Evolutionary conservation across 2,888 invertebrate genomes (phyloP).

Genomic region (Eupithecia tripunctaria): DNA sequence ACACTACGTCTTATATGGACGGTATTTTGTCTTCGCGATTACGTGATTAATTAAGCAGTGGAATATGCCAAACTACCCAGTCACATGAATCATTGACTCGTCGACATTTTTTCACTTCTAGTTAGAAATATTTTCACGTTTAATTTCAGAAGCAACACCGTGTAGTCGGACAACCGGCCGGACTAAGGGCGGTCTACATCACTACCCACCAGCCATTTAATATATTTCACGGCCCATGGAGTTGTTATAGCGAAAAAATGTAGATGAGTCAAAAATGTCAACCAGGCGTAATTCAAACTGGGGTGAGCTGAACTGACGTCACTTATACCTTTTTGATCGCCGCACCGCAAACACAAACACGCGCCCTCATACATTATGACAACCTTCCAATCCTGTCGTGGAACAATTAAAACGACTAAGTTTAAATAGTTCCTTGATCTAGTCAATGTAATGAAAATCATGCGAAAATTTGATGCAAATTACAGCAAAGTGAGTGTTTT

Average conservation of each 20-base stretch:
- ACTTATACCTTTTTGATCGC: not conserved
- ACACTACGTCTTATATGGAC: not conserved
- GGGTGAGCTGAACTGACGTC: constrained; percentile 48
- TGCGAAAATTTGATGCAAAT: too few relatives aligned
- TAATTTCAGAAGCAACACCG: not conserved
- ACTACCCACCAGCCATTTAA: constrained; percentile 66
- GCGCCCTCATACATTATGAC: not conserved
- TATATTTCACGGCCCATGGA: constrained; percentile 77
- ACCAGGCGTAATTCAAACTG: constrained; percentile 67
- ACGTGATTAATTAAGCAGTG: not conserved
- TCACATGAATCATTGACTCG: not conserved
- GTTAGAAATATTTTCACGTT: not conserved
- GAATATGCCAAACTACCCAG: not conserved
- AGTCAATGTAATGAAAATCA: too few relatives aligned
- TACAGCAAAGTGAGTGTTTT: constrained; percentile 37
- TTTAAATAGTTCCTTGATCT: too few relatives aligned
- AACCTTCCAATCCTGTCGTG: not conserved
- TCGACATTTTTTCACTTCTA: not conserved
- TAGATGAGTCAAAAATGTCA: constrained; percentile 76
- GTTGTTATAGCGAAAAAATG: constrained; percentile 74
- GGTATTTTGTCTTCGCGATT: too few relatives aligned
- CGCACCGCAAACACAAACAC: not conserved
- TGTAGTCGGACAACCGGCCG: constrained; percentile 13
- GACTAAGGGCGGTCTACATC: constrained; percentile 54
- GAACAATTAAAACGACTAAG: not conserved